phyloP scores from a whole-genome alignment of 2,888 invertebrate genomes.

The Athalia rosae region DNA sequence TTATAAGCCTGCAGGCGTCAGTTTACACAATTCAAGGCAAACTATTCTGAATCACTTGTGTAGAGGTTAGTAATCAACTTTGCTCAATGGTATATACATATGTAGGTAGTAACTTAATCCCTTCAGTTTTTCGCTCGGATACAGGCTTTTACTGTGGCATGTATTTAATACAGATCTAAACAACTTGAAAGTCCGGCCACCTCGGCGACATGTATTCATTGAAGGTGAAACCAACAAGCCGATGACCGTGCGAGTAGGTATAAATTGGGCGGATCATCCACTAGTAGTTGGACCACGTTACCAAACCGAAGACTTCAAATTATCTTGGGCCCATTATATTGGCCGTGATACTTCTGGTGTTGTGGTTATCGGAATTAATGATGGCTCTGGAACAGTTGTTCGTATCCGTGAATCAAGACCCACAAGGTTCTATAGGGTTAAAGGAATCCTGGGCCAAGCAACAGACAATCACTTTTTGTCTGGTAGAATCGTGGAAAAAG shows the following conservation, averaged over 20 bases:
- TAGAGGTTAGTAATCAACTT: conserved; percentile 76
- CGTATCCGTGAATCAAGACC: conserved; percentile 79
- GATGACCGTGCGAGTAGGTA: conserved; percentile 77
- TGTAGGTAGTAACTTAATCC: conserved; percentile 11
- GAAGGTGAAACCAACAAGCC: conserved; percentile 79
- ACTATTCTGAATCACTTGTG: conserved; percentile 80
- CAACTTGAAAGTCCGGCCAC: conserved; percentile 79
- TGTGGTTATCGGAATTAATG: conserved; percentile 84
- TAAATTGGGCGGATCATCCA: conserved; percentile 85
- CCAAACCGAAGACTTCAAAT: conserved; percentile 80
- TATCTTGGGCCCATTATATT: conserved; percentile 78
- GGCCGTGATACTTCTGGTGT: conserved; percentile 84
- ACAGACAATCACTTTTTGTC: conserved; percentile 84
- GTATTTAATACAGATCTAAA: conserved; percentile 80
- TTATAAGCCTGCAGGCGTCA: conserved; percentile 83
- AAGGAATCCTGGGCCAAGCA: conserved; percentile 84
- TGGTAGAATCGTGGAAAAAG: conserved; percentile 82
- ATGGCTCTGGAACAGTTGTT: conserved; percentile 77
- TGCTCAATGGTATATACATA: conserved; percentile 41
- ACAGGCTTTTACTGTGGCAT: background rate
- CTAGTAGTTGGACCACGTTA: conserved; percentile 86
- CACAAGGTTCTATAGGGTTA: conserved; percentile 83
- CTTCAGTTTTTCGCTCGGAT: background rate
- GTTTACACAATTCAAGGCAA: conserved; percentile 76
- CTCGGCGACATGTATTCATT: conserved; percentile 78